phyloP scores from a whole-genome alignment of 2,113 vertebrate species.

The Chunga burmeisteri region DNA sequence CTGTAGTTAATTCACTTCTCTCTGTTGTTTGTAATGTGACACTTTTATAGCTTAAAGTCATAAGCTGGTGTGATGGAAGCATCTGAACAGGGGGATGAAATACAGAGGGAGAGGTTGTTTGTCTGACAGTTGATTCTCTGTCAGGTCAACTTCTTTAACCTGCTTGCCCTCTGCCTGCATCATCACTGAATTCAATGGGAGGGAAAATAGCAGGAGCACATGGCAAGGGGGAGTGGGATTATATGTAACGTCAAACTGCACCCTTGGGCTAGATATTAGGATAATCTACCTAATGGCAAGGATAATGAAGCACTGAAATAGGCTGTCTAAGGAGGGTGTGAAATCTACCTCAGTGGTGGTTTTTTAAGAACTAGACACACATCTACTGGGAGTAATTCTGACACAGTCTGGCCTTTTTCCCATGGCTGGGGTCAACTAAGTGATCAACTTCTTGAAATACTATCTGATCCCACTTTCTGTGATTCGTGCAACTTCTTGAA shows the following conservation, averaged over 20 bases:
- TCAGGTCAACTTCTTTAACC: background rate
- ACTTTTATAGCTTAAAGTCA: background rate
- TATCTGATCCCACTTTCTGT: background rate
- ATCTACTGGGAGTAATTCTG: background rate
- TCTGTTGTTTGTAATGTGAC: background rate
- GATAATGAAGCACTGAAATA: constrained; percentile 1
- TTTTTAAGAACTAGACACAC: background rate
- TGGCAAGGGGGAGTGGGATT: background rate
- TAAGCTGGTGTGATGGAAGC: background rate
- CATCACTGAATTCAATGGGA: background rate
- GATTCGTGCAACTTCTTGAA: background rate
- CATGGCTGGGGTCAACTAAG: background rate
- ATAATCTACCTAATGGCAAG: constrained; percentile 16
- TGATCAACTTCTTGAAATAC: background rate
- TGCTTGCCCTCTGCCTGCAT: background rate
- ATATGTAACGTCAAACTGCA: background rate
- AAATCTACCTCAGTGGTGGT: background rate
- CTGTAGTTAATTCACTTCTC: background rate
- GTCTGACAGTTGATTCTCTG: background rate
- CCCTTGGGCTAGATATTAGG: background rate
- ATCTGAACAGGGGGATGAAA: background rate
- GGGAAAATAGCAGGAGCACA: background rate
- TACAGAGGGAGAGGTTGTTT: background rate
- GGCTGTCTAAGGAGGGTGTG: background rate
- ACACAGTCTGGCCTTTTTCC: background rate